These are phyloP conservation scores for Maccullochella peelii DNA, from an alignment of 2,113 vertebrate genomes.

Conservation along the genomic window DNA sequence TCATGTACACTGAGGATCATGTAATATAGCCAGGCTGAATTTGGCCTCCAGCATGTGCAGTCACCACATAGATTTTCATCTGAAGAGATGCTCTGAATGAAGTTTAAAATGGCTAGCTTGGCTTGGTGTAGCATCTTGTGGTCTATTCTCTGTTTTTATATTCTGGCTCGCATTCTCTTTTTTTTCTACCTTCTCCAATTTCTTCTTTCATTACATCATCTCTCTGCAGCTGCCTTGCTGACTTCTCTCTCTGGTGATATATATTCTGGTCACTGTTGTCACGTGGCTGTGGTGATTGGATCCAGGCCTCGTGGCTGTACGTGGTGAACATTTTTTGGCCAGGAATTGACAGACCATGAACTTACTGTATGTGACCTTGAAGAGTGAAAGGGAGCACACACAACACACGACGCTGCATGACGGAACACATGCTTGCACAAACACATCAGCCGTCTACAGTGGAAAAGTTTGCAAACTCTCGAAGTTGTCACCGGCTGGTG, in stretches of 20 bases:
- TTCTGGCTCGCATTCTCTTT: constrained; percentile 37
- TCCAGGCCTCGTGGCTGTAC: constrained; percentile 71
- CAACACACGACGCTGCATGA: background rate
- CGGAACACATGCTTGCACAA: background rate
- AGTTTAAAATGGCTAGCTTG: constrained; percentile 26
- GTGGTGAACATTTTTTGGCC: constrained; percentile 61
- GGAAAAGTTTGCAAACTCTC: constrained; percentile 47
- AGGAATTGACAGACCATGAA: constrained; percentile 64
- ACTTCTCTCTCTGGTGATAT: constrained; percentile 41
- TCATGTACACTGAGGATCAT: constrained; percentile 4
- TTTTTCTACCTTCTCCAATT: constrained; percentile 19
- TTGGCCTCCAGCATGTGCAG: background rate
- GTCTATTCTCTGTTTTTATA: constrained; percentile 40
- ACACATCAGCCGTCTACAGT: constrained; percentile 18
- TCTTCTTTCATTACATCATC: constrained; percentile 66
- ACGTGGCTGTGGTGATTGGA: constrained; percentile 75
- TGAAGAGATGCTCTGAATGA: constrained; percentile 17
- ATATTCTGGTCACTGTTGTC: constrained; percentile 75
- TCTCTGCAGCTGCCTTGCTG: constrained; percentile 61
- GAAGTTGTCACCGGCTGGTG: constrained; percentile 22
- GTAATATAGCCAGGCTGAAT: background rate
- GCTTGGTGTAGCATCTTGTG: constrained; percentile 9
- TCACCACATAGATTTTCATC: constrained; percentile 1
- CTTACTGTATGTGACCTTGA: constrained; percentile 66
- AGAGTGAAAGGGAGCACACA: constrained; percentile 14